These are phyloP conservation scores for Phylloscopus trochilus DNA, from an alignment of 2,113 vertebrate genomes.

Conservation along the genomic window DNA sequence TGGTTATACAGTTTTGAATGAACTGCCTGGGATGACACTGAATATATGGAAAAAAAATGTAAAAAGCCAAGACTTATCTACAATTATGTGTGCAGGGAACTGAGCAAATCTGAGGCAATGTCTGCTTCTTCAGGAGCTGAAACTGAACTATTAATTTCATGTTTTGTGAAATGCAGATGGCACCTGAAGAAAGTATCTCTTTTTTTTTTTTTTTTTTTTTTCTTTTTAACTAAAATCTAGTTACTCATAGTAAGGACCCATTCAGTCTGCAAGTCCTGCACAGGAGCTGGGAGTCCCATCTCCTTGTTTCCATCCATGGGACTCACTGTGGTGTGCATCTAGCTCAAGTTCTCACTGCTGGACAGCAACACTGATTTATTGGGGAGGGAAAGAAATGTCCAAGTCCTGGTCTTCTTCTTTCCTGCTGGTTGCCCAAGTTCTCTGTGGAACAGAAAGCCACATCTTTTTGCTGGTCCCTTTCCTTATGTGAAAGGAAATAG, in stretches of 20 bases:
- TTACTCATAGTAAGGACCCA: neutral
- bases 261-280: neutral
- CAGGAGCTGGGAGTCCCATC: neutral
- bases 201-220: neutral
- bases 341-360: neutral
- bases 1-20: neutral
- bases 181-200: neutral
- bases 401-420: neutral
- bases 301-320: neutral
- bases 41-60: neutral
- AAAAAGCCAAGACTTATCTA: neutral
- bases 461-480: neutral
- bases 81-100: neutral
- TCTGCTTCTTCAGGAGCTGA: neutral
- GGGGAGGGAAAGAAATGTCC: neutral
- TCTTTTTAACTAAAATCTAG: neutral
- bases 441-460: neutral
- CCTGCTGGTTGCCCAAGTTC: neutral
- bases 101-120: neutral
- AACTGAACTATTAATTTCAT: neutral
- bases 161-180: neutral
- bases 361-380: neutral
- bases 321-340: accelerated
- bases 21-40: neutral
- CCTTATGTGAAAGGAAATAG: neutral